Evolutionary conservation across 1,140 invertebrate species (phyloP), one percentile per base, ranked within the genome.

Genomic region (Octopus sinensis): DNA sequence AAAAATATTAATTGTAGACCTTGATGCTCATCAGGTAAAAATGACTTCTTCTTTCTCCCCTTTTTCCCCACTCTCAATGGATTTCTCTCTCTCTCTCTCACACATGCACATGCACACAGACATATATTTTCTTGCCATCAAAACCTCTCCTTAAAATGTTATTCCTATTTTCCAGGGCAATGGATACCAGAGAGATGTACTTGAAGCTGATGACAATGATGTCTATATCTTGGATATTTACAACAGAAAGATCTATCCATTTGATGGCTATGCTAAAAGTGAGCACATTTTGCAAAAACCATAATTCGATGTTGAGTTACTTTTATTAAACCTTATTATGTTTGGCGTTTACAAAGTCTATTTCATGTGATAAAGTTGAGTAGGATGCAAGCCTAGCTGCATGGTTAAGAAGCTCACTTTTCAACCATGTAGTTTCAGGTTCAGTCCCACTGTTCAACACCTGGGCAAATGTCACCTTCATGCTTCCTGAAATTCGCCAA

Each of bases 221-320:
- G 94, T 97, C 6, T 97, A 95, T 87, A 96, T 97, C 84, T 91
- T 97, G 92, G 96, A 97, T 89, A 93, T 96, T 84, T 97, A 95
- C 89, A 97, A 97, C 90, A 91, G 92, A 79, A 89, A 92, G 53
- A 96, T 97, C 80, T 97, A 96, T 89, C 96, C 96, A 2, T 92
- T 92, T 84, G 96, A 97, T 90, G 91, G 92, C 54, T 90, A 89
- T 82, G 96, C 95, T 4, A 96, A 95, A 91, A 84, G 92, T 92
- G 87, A 86, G 84, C 23, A 43, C 12, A 53, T 79, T 12, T 6
- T 43, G 30, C 30, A 43, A 43, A 43, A 43, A 43, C 3, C 30
- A 43, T 43, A 3, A 43, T 43, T 43, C 3, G 30, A 43, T 43
- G 30, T 43, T 43, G 30, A 43, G 30, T 43, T 43, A 43, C 30